Conservation (phyloP, 2,797 vertebrate genomes). For the Pseudotriccus pelzelni region DNA sequence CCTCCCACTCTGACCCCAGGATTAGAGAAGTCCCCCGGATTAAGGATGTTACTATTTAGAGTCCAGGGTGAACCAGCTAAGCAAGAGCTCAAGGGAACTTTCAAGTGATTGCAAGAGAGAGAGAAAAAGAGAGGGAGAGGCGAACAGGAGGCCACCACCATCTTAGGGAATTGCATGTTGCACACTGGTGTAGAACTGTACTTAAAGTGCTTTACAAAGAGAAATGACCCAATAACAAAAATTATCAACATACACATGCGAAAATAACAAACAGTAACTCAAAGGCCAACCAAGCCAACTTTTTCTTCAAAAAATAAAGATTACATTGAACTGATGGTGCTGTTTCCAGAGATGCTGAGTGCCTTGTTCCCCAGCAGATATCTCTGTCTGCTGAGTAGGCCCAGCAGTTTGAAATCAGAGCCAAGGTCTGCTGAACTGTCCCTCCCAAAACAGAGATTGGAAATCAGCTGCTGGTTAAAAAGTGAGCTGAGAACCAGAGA, state of each 20-base stretch:
- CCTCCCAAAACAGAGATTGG: neutral
- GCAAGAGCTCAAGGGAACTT: constrained; percentile 8
- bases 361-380: neutral
- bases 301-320: neutral
- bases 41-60: constrained; percentile 64
- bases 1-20: neutral
- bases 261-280: neutral
- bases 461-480: neutral
- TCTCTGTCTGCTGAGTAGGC: neutral
- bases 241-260: neutral
- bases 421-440: neutral
- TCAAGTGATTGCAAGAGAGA: neutral
- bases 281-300: neutral
- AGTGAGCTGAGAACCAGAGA: neutral
- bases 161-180: neutral
- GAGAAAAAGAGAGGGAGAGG: neutral
- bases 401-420: neutral
- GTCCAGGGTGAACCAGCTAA: constrained; percentile 24
- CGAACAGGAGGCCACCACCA: neutral
- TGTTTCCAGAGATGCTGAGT: neutral
- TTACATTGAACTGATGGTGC: neutral
- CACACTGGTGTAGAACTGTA: neutral
- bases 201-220: neutral
- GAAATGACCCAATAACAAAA: neutral
- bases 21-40: constrained; percentile 56